Base-by-base conservation (phyloP, 2,797 vertebrate species). In the Chaetophractus vellerosus region DNA sequence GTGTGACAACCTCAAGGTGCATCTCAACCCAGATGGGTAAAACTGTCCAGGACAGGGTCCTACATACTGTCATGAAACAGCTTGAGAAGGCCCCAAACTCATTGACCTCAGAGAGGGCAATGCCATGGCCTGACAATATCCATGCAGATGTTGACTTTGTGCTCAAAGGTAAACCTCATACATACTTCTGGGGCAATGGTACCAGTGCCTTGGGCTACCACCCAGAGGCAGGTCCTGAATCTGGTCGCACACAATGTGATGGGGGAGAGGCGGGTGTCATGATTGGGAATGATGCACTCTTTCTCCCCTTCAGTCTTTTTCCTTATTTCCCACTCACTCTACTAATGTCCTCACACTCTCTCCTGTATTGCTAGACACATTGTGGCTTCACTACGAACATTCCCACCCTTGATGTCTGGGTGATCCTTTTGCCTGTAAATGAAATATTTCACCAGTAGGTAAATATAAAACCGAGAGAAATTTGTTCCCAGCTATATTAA, bases 51-150 rank as follows among this genome's bases (percentile, higher is more conserved):
- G 99, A 99, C 98, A 99, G 99, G 98, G 99, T 99, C 97, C 98
- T 99, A 71, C 99, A 99, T 97, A 99, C 99, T 82, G 98, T 99
- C 97, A 99, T 99, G 98, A 99, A 99, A 97, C 91, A 99, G 99
- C 24, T 99, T 99, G 99, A 99, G 99, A 99, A 91, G 99, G 99
- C 93, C 99, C 99, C 98, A 99, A 99, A 98, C 99, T 99, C 98
- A 99, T 99, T 84, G 99, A 99, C 97, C 99, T 99, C 87, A 99
- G 99, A 96, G 99, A 99, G 97, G 99, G 99, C 14, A 99, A 99
- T 2, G 99, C 99, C 98, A 99, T 99, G 12, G 12, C 99, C 99
- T 0, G 99, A 99, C 97, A 99, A 99, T 98, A 99, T 99, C 99
- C 99, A 99, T 9, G 99, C 99, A 0, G 99, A 99, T 98, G 99